Percentiles rank a stretch among this genome's conserved stretches.
phyloP scores from a whole-genome alignment of 2,888 invertebrate genomes.

The Cryptocephalus moraei region DNA sequence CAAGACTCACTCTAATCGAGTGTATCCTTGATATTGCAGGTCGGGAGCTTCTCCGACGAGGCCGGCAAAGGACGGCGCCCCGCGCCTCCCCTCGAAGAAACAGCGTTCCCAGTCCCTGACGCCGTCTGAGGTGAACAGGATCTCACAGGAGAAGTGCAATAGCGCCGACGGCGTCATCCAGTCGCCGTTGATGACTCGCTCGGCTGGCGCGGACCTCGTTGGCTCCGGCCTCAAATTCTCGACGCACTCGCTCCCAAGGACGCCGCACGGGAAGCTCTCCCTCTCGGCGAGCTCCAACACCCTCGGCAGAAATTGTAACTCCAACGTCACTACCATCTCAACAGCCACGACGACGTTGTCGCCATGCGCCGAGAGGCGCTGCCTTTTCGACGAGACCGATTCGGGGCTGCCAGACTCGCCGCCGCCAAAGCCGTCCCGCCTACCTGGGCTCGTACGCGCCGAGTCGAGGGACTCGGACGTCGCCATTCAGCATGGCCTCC shows the following conservation, averaged over 20 bases:
- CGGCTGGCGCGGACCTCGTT: slow-evolving; percentile 33
- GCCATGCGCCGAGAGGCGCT: slow-evolving; percentile 48
- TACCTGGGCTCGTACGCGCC: slow-evolving; percentile 42
- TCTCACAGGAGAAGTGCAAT: slow-evolving; percentile 49
- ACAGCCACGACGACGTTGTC: slow-evolving; percentile 44
- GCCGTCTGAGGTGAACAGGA: slow-evolving; percentile 46
- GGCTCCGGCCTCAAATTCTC: slow-evolving; percentile 40
- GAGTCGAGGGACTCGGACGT: slow-evolving; percentile 33
- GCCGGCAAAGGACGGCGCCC: slow-evolving; percentile 39
- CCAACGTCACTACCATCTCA: slow-evolving; percentile 44
- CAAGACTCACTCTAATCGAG: too few species aligned
- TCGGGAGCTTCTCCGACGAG: slow-evolving; percentile 47
- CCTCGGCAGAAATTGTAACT: slow-evolving; percentile 40
- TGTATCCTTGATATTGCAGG: background rate
- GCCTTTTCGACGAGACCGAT: slow-evolving; percentile 42
- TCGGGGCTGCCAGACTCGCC: slow-evolving; percentile 47
- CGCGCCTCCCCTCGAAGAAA: slow-evolving; percentile 46
- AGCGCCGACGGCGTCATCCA: slow-evolving; percentile 63
- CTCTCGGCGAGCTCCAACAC: slow-evolving; percentile 42
- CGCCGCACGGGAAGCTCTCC: slow-evolving; percentile 40
- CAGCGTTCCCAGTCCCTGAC: slow-evolving; percentile 73
- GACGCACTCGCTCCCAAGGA: slow-evolving; percentile 47
- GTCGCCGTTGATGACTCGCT: slow-evolving; percentile 37
- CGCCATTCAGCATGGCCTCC: slow-evolving; percentile 33
- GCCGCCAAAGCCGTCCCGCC: slow-evolving; percentile 54